These are phyloP conservation scores for Pandemis corylana DNA, from an alignment of 2,888 invertebrate species.

Conservation along the genomic window DNA sequence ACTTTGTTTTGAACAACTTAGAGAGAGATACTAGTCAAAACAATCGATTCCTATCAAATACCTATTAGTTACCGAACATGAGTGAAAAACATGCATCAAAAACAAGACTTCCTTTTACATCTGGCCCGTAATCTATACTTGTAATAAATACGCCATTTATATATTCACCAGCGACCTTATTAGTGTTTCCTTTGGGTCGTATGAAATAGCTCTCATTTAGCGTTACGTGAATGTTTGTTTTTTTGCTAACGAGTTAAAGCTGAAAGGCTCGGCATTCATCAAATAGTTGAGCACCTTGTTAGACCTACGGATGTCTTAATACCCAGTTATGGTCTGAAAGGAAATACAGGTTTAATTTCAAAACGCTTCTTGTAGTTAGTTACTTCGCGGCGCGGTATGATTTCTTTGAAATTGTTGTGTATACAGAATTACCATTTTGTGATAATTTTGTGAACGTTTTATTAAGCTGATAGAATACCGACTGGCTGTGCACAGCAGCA, in stretches of 20 bases:
- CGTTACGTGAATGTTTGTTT: constrained; percentile 64
- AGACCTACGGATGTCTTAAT: constrained; percentile 73
- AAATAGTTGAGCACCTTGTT: constrained; percentile 75
- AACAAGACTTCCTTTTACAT: not conserved
- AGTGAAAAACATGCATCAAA: not conserved
- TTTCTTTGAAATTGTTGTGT: not conserved
- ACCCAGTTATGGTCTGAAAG: constrained; percentile 60
- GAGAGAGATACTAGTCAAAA: too few relatives aligned
- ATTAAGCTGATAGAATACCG: too few relatives aligned
- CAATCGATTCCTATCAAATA: too few relatives aligned
- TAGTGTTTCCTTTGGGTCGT: constrained; percentile 60
- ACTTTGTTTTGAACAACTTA: too few relatives aligned
- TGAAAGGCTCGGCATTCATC: constrained; percentile 70
- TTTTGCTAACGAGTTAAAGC: constrained; percentile 72
- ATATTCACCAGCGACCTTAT: constrained; percentile 46
- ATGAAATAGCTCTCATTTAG: constrained; percentile 68
- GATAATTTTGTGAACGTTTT: not conserved
- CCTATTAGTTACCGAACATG: not conserved
- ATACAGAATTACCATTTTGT: not conserved
- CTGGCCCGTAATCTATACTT: constrained; percentile 2
- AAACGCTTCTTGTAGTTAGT: constrained; percentile 21
- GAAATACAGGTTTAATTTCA: constrained; percentile 51
- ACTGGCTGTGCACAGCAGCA: too few relatives aligned
- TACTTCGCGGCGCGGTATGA: not conserved
- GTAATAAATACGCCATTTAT: constrained; percentile 4